Evolutionary conservation across 2,113 vertebrate species (phyloP).

Genomic region (Genyomyrus donnyi): DNA sequence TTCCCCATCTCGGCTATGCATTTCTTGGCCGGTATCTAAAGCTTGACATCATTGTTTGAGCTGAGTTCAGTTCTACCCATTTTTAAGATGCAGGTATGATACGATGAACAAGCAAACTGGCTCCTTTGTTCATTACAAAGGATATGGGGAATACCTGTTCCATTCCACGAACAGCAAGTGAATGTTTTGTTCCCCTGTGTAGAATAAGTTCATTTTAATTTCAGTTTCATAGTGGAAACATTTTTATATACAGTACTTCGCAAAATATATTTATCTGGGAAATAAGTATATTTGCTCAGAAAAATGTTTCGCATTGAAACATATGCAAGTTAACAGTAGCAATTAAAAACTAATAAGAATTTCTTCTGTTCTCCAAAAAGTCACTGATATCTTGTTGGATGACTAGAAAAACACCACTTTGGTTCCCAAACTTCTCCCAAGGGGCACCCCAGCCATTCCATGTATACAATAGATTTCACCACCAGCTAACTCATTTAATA

Average conservation of each 20-base stretch:
- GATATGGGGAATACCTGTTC: conserved; percentile 39
- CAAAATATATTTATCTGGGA: not conserved
- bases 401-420: not conserved
- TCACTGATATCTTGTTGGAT: not conserved
- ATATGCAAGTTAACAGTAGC: not conserved
- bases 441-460: not conserved
- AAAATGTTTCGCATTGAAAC: not conserved
- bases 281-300: not conserved
- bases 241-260: not conserved
- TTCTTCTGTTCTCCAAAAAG: not conserved
- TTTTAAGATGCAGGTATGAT: not conserved
- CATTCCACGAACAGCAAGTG: conserved; percentile 51
- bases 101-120: not conserved
- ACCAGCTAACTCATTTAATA: not conserved
- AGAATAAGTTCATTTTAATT: conserved; percentile 8
- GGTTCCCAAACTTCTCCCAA: not conserved
- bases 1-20: not conserved
- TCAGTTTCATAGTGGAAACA: not conserved
- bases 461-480: not conserved
- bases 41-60: not conserved
- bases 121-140: not conserved
- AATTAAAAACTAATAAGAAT: not conserved
- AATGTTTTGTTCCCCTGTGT: conserved; percentile 22
- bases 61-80: not conserved
- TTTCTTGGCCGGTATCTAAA: not conserved